Conservation (phyloP, 2,888 invertebrate species). For the Drosophila anomalata region DNA sequence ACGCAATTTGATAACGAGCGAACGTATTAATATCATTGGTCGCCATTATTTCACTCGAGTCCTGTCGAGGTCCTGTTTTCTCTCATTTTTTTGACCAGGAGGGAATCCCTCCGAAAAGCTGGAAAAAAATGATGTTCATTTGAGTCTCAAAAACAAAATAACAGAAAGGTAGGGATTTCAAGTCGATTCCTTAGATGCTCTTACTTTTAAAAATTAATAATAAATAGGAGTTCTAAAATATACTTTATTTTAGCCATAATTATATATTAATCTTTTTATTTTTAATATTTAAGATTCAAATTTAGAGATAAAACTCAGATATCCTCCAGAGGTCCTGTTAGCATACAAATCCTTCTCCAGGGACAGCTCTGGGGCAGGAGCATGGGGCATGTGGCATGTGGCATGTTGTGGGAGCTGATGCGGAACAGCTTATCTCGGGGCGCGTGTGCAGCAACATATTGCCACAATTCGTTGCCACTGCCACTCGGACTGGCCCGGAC, state of each 20-base stretch:
- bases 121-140: conserved; percentile 66
- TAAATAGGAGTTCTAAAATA: not conserved
- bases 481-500: conserved; percentile 20
- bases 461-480: conserved; percentile 61
- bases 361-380: not conserved
- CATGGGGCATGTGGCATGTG: not conserved
- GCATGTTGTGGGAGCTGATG: not conserved
- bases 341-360: conserved; percentile 1
- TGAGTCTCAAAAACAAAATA: conserved; percentile 36
- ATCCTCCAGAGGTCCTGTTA: not conserved
- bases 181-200: conserved; percentile 32
- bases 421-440: conserved; percentile 67
- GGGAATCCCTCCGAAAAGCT: not conserved
- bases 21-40: conserved; percentile 82
- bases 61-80: not conserved
- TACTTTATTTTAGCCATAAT: too few species aligned
- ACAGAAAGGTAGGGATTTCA: not conserved
- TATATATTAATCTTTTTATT: not conserved
- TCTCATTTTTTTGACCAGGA: not conserved
- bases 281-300: not conserved
- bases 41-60: conserved; percentile 64
- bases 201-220: not conserved
- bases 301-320: not conserved
- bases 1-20: conserved; percentile 82
- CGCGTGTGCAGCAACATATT: conserved; percentile 74